Percentiles rank a stretch among this genome's conserved stretches.
Evolutionary conservation across 2,797 vertebrate genomes (phyloP).

Genomic region (Arremon brunneinucha): DNA sequence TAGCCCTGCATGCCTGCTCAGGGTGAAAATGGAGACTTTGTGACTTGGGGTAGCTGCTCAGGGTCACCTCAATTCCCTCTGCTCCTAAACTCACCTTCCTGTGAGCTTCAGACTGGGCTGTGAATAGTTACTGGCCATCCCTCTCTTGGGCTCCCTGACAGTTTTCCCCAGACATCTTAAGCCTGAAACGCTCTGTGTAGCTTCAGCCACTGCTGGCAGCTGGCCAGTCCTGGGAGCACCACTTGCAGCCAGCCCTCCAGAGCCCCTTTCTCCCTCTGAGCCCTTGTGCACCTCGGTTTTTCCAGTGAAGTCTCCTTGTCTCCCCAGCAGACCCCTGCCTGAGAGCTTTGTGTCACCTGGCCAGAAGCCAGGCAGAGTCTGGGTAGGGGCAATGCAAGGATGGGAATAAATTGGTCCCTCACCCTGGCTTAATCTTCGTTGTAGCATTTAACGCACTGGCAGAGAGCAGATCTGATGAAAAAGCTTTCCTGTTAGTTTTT

Average conservation of each 20-base stretch:
- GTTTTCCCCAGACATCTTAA: neutral
- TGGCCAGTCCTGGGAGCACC: neutral
- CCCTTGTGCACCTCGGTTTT: neutral
- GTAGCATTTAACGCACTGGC: neutral
- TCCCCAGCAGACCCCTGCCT: neutral
- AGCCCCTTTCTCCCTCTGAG: neutral
- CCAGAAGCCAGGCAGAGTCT: neutral
- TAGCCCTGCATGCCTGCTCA: fast-evolving
- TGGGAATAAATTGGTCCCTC: neutral
- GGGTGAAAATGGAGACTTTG: neutral
- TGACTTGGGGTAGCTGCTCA: neutral
- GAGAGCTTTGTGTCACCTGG: neutral
- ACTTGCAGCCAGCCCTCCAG: neutral
- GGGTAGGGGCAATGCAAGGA: neutral
- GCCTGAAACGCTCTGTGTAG: neutral
- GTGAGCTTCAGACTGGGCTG: neutral
- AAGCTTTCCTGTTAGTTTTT: neutral
- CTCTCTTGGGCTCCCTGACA: neutral
- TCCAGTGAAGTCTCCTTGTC: neutral
- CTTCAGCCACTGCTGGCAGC: neutral
- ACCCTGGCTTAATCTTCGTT: neutral
- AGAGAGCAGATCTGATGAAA: neutral
- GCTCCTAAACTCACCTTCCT: neutral
- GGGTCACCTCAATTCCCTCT: neutral
- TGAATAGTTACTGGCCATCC: neutral